Percentiles rank a stretch among this genome's conserved stretches.
phyloP scores from a whole-genome alignment of 2,113 vertebrate species.

The Hypocryptadius cinnamomeus region DNA sequence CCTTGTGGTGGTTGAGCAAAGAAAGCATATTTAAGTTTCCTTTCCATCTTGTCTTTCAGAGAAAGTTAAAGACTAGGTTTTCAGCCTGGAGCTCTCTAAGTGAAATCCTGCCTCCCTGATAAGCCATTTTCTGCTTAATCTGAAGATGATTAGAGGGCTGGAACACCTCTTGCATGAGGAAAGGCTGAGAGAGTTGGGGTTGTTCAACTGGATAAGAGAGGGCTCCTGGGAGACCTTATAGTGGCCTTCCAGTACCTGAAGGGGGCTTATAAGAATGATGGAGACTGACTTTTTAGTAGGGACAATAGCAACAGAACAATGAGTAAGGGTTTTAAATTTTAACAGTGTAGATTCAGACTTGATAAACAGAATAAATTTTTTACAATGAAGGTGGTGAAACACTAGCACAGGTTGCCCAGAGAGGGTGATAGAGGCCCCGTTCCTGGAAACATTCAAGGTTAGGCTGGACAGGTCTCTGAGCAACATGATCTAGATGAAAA shows the following conservation, averaged over 20 bases:
- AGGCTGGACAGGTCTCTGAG: background rate
- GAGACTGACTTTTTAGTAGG: background rate
- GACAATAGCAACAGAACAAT: background rate
- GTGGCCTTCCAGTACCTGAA: background rate
- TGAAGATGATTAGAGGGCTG: background rate
- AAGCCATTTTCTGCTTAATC: background rate
- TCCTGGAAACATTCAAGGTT: background rate
- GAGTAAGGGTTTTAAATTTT: background rate
- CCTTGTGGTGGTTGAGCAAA: background rate
- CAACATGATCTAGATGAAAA: background rate
- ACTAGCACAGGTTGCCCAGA: background rate
- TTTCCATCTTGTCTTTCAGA: background rate
- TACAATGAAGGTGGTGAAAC: background rate
- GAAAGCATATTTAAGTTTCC: background rate
- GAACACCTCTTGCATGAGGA: background rate
- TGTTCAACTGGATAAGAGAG: background rate
- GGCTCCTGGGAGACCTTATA: background rate
- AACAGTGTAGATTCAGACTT: background rate
- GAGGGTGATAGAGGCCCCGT: too few species aligned
- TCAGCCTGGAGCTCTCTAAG: background rate
- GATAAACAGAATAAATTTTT: background rate
- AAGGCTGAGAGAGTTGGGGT: background rate
- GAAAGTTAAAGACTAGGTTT: background rate
- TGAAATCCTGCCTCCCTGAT: background rate
- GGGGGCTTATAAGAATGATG: background rate